Percentiles rank a stretch among this genome's conserved stretches.
phyloP scores from a whole-genome alignment of 2,797 vertebrate species.

The Phoeniculus purpureus region DNA sequence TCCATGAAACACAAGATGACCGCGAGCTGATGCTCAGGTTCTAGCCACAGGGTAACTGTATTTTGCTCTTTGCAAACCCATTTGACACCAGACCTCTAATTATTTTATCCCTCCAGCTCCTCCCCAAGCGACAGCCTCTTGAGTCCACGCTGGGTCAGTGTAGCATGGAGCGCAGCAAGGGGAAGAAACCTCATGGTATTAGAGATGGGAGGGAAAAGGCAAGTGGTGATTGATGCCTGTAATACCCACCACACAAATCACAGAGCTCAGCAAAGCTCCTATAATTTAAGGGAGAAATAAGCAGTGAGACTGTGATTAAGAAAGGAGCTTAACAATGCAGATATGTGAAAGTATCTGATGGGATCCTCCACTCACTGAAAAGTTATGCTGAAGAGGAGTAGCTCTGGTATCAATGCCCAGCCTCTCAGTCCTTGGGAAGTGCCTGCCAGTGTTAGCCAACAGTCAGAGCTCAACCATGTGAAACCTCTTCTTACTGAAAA shows the following conservation, averaged over 20 bases:
- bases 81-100: background rate
- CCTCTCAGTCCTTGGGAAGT: background rate
- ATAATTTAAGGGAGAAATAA: background rate
- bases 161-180: background rate
- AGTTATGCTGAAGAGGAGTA: background rate
- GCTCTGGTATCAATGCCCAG: background rate
- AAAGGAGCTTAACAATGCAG: background rate
- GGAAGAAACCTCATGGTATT: background rate
- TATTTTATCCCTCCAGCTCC: background rate
- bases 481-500: background rate
- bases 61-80: background rate
- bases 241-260: slow-evolving; percentile 3
- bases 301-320: background rate
- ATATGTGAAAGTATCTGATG: background rate
- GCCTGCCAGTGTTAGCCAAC: fast-evolving
- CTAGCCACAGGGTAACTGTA: background rate
- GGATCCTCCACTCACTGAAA: background rate
- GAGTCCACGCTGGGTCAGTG: background rate
- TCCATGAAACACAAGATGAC: background rate
- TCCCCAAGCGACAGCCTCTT: background rate
- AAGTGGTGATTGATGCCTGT: slow-evolving; percentile 24
- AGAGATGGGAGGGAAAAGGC: background rate
- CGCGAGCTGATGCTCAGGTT: background rate
- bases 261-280: background rate
- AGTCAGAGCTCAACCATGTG: fast-evolving